Evolutionary conservation across 2,888 invertebrate genomes (phyloP).

Genomic region (Antheraea assamensis): DNA sequence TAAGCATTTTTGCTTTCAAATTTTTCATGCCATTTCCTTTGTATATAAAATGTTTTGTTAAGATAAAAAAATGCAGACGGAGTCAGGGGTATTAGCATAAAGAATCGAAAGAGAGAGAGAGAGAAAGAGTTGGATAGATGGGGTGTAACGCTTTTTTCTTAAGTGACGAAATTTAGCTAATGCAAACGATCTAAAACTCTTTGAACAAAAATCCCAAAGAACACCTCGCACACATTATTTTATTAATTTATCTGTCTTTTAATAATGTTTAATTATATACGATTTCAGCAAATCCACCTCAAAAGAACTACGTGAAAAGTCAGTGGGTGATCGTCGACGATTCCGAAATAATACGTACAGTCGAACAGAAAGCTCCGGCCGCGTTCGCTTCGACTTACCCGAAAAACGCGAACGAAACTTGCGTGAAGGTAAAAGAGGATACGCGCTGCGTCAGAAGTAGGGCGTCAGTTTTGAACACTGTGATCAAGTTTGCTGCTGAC

Average conservation of each 20-base stretch:
- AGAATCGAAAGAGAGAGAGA: no score
- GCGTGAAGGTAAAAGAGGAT: constrained; percentile 35
- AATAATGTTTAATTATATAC: not conserved
- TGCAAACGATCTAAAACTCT: no score
- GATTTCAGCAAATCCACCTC: constrained; percentile 53
- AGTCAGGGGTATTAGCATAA: no score
- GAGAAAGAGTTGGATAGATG: no score
- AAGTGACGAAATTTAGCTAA: no score
- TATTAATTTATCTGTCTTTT: not conserved
- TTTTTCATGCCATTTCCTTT: no score
- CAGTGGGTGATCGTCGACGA: constrained; percentile 67
- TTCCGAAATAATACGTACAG: constrained; percentile 39
- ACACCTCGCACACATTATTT: no score
- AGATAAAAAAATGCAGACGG: no score
- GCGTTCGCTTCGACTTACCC: constrained; percentile 19
- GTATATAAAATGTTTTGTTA: no score
- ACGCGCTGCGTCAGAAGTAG: constrained; percentile 60
- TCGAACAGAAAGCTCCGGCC: constrained; percentile 35
- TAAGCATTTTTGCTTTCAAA: no score
- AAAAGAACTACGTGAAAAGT: constrained; percentile 62
- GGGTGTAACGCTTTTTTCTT: no score
- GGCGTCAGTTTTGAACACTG: constrained; percentile 55
- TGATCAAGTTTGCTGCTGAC: constrained; percentile 74
- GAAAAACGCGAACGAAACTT: constrained; percentile 25
- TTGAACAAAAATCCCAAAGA: no score